Evolutionary conservation across 2,888 invertebrate species (phyloP), one percentile per base, ranked within the genome.

Genomic region (Lithophane leautieri): DNA sequence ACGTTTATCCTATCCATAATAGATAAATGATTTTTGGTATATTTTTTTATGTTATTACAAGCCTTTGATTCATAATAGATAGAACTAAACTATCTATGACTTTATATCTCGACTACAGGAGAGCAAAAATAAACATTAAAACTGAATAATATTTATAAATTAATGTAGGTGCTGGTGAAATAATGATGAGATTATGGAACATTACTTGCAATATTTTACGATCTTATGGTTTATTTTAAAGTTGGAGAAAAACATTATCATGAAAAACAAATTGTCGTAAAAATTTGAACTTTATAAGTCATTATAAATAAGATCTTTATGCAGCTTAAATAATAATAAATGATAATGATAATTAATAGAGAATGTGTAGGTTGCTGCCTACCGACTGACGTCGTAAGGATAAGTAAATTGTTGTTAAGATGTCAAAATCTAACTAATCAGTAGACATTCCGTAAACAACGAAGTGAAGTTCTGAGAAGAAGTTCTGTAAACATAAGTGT

Each of bases 401-500:
- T 11, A 67, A 25, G 40, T 25, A 28, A 22, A 28, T 25, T 16
- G 34, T 72, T 42, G 22, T 25, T 4, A 60, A 65, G 42, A n/a
- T 12, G 4, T 44, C 11, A 14, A 42, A 61, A 70, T 47, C 4
- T 34, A 50, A 28, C 16, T 3, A 71, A 72, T 82, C 77, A 74
- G 71, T 71, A 86, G 76, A 85, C 79, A 65, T 84, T 79, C 75
- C 67, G 73, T 42, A 78, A 62, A 79, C 58, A 19, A 25, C 63
- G 91, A n/a, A n/a, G n/a, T n/a, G n/a, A n/a, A n/a, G n/a, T n/a
- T n/a, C n/a, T n/a, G n/a, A n/a, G n/a, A n/a, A n/a, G 86, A 89
- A 89, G 83, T 85, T 83, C 61, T 44, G 54, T 65, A 66, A 83
- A 83, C 40, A 70, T 3, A n/a, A 2, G 77, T 85, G 71, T 56